Conservation (phyloP, 1,140 invertebrate genomes). For the Parapsyche elsis region DNA sequence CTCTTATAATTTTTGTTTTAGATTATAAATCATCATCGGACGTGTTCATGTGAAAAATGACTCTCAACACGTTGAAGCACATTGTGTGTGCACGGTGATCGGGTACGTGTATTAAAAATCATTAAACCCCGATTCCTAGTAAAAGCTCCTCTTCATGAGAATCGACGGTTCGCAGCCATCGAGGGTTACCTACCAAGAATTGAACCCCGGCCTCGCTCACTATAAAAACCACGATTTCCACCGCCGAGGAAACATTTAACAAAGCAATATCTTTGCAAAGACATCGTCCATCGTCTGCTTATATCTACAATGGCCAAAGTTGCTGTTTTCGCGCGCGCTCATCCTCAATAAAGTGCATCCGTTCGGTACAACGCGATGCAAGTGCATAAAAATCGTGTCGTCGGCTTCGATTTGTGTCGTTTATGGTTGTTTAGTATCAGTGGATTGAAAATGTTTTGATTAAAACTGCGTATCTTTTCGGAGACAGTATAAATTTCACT, state of each 20-base stretch:
- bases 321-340: too few relatives aligned
- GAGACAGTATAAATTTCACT: not conserved
- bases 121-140: slow-evolving; percentile 56
- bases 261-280: slow-evolving; percentile 56
- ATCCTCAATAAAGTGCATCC: not conserved
- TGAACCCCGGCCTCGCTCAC: slow-evolving; percentile 49
- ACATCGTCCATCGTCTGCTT: slow-evolving; percentile 45
- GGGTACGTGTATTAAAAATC: slow-evolving; percentile 51
- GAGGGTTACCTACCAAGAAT: slow-evolving; percentile 56
- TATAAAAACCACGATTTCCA: slow-evolving; percentile 57
- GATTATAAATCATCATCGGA: slow-evolving; percentile 39
- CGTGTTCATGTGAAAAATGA: slow-evolving; percentile 42
- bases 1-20: not conserved
- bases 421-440: not conserved
- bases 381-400: too few relatives aligned
- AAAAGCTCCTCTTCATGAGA: slow-evolving; percentile 53
- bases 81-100: not conserved
- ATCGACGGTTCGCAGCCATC: slow-evolving; percentile 50
- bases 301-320: not conserved
- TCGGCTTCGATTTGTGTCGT: too few relatives aligned
- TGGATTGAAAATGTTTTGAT: not conserved
- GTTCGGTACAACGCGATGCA: not conserved
- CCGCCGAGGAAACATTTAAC: slow-evolving; percentile 54
- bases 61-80: slow-evolving; percentile 20
- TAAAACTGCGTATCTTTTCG: not conserved